phyloP scores from a whole-genome alignment of 2,797 vertebrate species.

The Sebastes steindachneri region DNA sequence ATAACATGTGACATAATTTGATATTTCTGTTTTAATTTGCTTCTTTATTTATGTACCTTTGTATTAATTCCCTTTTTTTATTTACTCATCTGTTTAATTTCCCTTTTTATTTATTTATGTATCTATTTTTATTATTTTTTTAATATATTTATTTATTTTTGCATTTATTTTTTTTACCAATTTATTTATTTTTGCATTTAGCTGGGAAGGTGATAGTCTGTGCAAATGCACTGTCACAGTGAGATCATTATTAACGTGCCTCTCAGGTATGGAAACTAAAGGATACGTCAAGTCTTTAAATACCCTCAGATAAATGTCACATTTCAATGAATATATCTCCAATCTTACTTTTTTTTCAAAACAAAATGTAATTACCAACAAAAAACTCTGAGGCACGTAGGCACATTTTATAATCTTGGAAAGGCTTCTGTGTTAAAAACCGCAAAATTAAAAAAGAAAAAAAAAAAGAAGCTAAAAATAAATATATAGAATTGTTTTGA shows the following conservation, averaged over 20 bases:
- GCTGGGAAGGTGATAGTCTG: background rate
- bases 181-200: too few species aligned
- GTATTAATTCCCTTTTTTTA: too few species aligned
- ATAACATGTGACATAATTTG: too few species aligned
- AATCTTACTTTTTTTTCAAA: background rate
- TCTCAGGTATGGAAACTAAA: background rate
- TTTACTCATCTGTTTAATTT: too few species aligned
- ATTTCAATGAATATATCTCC: background rate
- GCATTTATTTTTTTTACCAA: too few species aligned
- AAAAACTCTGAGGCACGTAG: background rate
- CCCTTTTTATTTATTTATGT: too few species aligned
- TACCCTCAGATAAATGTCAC: background rate
- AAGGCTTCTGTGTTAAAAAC: background rate
- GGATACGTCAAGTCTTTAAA: background rate
- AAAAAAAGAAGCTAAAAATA: background rate
- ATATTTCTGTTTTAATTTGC: too few species aligned
- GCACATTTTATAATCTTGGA: background rate
- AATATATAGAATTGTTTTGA: background rate
- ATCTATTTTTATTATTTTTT: too few species aligned
- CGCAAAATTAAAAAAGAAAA: background rate
- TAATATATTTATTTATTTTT: too few species aligned
- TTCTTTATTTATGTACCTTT: too few species aligned
- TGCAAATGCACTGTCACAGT: background rate
- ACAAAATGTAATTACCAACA: background rate
- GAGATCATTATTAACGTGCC: background rate